phyloP scores from a whole-genome alignment of 2,888 invertebrate genomes.

The Camptogramma bilineatum region DNA sequence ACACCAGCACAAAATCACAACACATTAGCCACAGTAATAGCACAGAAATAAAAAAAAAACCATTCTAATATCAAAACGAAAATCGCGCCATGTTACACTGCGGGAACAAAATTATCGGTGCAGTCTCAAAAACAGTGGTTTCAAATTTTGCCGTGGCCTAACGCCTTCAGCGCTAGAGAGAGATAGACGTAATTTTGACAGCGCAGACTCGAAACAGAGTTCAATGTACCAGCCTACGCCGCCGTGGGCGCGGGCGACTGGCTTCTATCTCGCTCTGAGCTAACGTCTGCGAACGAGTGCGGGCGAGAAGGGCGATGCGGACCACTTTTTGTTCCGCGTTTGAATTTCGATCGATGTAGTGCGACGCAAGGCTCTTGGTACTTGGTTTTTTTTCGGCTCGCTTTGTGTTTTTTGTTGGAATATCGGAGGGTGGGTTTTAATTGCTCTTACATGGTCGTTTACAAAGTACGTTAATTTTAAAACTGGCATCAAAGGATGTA shows the following conservation, averaged over 20 bases:
- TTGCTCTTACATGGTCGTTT: slow-evolving; percentile 8
- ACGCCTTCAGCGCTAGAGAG: slow-evolving; percentile 59
- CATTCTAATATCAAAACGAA: slow-evolving; percentile 46
- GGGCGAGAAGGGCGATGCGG: slow-evolving; percentile 59
- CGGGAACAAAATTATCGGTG: slow-evolving; percentile 43
- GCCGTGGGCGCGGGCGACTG: slow-evolving; percentile 77
- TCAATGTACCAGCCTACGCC: slow-evolving; percentile 79
- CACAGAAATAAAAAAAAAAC: slow-evolving; percentile 7
- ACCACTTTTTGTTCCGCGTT: slow-evolving; percentile 79
- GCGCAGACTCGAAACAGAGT: slow-evolving; percentile 65
- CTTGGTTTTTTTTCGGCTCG: slow-evolving; percentile 53
- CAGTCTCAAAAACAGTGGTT: slow-evolving; percentile 54
- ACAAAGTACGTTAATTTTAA: not conserved
- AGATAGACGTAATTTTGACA: slow-evolving; percentile 61
- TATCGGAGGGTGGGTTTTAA: slow-evolving; percentile 11
- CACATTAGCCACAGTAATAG: not conserved
- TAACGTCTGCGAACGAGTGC: slow-evolving; percentile 40
- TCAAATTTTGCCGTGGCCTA: slow-evolving; percentile 49
- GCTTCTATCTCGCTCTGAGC: slow-evolving; percentile 56
- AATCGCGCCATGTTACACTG: slow-evolving; percentile 41
- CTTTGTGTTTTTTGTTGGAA: slow-evolving; percentile 22
- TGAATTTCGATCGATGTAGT: slow-evolving; percentile 80
- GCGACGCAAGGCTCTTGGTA: slow-evolving; percentile 65
- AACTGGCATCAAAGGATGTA: not conserved
- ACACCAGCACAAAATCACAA: slow-evolving; percentile 11